These are phyloP conservation scores for Ips typographus DNA, from an alignment of 1,140 invertebrate genomes.

Conservation along the genomic window DNA sequence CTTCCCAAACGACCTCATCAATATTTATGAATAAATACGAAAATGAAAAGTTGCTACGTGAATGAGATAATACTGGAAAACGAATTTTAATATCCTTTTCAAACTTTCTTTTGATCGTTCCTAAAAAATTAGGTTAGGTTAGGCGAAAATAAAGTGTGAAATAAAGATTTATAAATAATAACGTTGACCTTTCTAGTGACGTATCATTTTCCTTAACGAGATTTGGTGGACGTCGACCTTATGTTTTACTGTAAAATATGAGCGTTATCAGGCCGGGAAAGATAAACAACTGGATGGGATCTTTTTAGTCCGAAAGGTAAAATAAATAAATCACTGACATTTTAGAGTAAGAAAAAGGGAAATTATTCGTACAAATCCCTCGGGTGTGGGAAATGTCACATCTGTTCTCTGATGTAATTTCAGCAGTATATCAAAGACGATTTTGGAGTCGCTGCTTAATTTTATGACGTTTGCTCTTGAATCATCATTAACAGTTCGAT, in stretches of 20 bases:
- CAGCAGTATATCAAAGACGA: conserved; percentile 13
- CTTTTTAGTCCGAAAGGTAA: conserved; percentile 16
- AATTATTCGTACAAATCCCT: conserved; percentile 21
- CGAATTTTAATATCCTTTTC: conserved; percentile 21
- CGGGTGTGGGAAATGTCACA: conserved; percentile 17
- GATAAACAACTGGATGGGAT: conserved; percentile 3
- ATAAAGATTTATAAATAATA: neutral
- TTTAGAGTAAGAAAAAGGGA: conserved; percentile 17
- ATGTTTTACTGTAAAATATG: conserved; percentile 18
- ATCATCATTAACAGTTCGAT: neutral
- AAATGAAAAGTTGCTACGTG: conserved; percentile 24
- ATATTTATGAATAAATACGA: conserved; percentile 32
- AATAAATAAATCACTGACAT: conserved; percentile 23
- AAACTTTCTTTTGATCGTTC: neutral
- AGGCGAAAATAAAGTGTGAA: neutral
- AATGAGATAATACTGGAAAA: conserved; percentile 26
- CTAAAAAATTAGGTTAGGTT: neutral
- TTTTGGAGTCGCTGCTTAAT: conserved; percentile 9
- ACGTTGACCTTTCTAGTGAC: conserved; percentile 1
- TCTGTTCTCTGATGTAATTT: conserved; percentile 17
- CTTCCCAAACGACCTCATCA: conserved; percentile 9
- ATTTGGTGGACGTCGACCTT: conserved; percentile 9
- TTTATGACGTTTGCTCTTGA: conserved; percentile 10
- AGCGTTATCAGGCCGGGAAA: conserved; percentile 2
- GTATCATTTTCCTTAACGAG: conserved; percentile 10